Evolutionary conservation across 1,140 invertebrate species (phyloP).

Genomic region (Papilio aristodemus): DNA sequence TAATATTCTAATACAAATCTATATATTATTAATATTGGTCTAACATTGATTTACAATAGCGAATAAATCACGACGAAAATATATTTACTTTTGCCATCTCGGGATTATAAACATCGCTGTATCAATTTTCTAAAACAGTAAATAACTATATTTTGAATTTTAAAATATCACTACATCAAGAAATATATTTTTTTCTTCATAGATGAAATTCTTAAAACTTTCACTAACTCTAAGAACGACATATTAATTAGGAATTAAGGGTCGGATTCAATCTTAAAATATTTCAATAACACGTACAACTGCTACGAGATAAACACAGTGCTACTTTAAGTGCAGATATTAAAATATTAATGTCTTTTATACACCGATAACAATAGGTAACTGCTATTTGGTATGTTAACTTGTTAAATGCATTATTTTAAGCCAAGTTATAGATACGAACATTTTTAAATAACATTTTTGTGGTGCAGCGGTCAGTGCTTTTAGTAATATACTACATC

Average conservation of each 20-base stretch:
- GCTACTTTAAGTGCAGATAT: conserved; percentile 9
- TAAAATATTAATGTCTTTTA: conserved; percentile 37
- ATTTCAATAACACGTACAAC: neutral
- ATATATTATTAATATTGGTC: neutral
- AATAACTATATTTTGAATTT: neutral
- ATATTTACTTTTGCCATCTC: neutral
- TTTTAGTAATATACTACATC: conserved; percentile 11
- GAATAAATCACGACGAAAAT: conserved; percentile 9
- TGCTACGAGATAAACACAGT: conserved; percentile 14
- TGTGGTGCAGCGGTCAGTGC: conserved; percentile 19
- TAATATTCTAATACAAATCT: conserved; percentile 10
- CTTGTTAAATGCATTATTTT: conserved; percentile 26
- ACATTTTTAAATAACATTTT: neutral
- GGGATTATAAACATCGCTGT: neutral
- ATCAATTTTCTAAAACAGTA: neutral
- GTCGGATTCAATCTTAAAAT: neutral
- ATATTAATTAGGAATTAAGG: conserved; percentile 11
- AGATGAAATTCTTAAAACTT: conserved; percentile 35
- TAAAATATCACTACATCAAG: conserved; percentile 6
- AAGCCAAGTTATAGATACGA: neutral
- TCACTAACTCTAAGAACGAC: conserved; percentile 61
- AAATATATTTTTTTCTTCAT: conserved; percentile 35
- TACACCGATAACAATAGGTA: conserved; percentile 41
- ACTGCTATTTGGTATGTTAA: conserved; percentile 53
- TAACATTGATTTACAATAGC: conserved; percentile 1